Evolutionary conservation across 2,797 vertebrate species (phyloP).

Genomic region (Danionella dracula): DNA sequence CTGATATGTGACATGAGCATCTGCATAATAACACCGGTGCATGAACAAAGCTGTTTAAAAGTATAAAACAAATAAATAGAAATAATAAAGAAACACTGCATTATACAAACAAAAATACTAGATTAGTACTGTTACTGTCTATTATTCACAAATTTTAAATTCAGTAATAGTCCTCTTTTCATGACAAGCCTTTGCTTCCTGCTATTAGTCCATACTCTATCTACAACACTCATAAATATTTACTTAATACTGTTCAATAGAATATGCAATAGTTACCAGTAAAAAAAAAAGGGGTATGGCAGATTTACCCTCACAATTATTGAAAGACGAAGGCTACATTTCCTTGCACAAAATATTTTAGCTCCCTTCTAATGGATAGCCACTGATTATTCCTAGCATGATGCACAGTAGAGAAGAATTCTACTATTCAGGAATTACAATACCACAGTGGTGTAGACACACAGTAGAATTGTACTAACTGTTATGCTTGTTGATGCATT

Average conservation of each 20-base stretch:
- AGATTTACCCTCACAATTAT: constrained; percentile 21
- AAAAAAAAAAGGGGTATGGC: not conserved
- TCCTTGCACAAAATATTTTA: not conserved
- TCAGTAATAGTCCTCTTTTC: constrained; percentile 23
- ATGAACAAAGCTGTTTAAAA: constrained; percentile 25
- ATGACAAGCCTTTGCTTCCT: constrained; percentile 16
- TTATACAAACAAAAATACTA: not conserved
- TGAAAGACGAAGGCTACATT: constrained; percentile 8
- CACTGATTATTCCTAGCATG: not conserved
- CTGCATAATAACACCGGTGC: constrained; percentile 38
- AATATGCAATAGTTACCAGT: too few relatives aligned
- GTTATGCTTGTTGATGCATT: too few relatives aligned
- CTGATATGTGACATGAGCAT: constrained; percentile 63
- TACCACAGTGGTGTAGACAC: not conserved
- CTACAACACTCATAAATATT: not conserved
- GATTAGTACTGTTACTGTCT: constrained; percentile 19
- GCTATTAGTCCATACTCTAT: constrained; percentile 27
- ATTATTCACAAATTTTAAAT: constrained; percentile 25
- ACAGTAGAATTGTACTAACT: not conserved
- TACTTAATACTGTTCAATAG: constrained; percentile 6
- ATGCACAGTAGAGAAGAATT: not conserved
- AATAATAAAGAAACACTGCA: constrained; percentile 28
- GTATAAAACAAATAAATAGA: constrained; percentile 34
- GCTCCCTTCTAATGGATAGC: not conserved
- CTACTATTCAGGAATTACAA: too few relatives aligned